Base-by-base conservation (phyloP, 2,797 vertebrate species). In the Periophthalmus magnuspinnatus region DNA sequence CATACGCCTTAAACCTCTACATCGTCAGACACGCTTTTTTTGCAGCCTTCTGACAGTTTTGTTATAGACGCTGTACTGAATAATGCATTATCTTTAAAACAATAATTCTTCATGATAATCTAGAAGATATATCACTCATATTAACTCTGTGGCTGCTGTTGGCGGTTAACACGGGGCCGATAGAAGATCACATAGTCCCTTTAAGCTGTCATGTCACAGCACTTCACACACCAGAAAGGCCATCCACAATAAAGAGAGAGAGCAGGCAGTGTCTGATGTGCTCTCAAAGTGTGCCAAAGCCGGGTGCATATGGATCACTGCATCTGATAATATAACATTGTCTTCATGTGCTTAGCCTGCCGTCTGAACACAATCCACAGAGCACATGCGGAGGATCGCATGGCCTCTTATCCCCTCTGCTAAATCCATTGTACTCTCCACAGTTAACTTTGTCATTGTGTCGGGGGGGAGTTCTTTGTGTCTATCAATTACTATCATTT, bases 101-200 rank as follows among this genome's bases (percentile, higher is more conserved):
- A 57, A 17, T 24, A 28, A 17, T 32, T 17, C 2, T 14, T 32
- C 16, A 28, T 57, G 55, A 32, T 56, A 6, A 21, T 8, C 6
- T 2, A 21, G 11, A 8, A 9, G 10, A 10, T 9, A n/a, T 50
- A 13, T 55, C 5, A 6, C 22, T 22, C 55, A 28, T 22, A 22
- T 56, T 22, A 0, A 17, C 58, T 14, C 55, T 62, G 66, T 28
- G 59, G 65, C 61, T 64, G 50, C 61, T 75, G 84, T 66, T 69
- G 22, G 36, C 81, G 75, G 71, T 86, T 89, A 84, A 71, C 73
- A 68, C 70, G 65, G 71, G 66, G 75, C 68, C 76, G 81, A 80
- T 81, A 77, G 69, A 54, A 71, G 62, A 84, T 86, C 81, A 82
- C 79, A 68, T 54, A 75, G 66, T 65, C 79, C 70, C 65, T 84